phyloP scores from a whole-genome alignment of 2,113 vertebrate genomes.

The Alligator sinensis region DNA sequence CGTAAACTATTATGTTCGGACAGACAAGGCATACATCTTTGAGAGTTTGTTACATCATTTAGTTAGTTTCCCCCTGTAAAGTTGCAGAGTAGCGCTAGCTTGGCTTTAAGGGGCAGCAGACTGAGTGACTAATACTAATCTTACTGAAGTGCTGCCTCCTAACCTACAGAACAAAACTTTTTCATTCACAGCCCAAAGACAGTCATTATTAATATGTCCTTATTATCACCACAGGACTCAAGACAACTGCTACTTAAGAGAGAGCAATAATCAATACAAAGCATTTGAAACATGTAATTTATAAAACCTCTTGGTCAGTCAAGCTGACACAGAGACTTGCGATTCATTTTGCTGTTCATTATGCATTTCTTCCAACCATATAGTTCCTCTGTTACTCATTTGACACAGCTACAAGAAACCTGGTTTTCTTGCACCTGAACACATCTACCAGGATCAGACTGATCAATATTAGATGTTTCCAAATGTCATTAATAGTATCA shows the following conservation, averaged over 20 bases:
- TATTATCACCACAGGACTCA: neutral
- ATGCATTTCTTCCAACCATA: conserved; percentile 19
- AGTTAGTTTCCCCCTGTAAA: neutral
- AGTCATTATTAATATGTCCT: neutral
- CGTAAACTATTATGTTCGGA: neutral
- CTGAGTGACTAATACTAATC: neutral
- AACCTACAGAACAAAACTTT: neutral
- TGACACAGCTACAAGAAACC: neutral
- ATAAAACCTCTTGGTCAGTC: neutral
- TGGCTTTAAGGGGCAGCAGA: neutral
- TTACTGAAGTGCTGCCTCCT: neutral
- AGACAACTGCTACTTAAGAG: neutral
- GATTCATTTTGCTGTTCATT: conserved; percentile 15
- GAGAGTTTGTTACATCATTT: neutral
- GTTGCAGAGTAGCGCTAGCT: neutral
- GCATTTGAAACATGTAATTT: neutral
- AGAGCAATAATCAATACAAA: neutral
- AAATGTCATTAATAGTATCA: neutral
- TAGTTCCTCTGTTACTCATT: conserved; percentile 29
- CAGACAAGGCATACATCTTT: no score
- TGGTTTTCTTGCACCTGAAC: neutral
- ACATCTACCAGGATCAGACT: neutral
- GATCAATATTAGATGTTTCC: neutral
- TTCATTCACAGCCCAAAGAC: neutral
- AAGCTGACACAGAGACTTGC: conserved; percentile 57